Evolutionary conservation across 1,140 invertebrate genomes (phyloP).

Genomic region (Leucophenga varia): DNA sequence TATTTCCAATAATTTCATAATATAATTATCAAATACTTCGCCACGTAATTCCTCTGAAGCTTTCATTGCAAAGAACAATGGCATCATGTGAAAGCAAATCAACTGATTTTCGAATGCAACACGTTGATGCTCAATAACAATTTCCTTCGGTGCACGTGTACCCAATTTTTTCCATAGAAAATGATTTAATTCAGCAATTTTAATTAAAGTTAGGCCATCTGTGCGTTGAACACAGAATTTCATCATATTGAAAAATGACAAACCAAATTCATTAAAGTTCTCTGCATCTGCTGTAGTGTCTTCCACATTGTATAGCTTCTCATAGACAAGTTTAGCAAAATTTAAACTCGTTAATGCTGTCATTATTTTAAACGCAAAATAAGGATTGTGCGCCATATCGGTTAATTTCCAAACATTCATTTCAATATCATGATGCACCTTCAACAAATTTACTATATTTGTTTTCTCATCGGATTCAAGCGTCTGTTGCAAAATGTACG

Average conservation of each 20-base stretch:
- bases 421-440: conserved; percentile 37
- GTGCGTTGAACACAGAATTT: conserved; percentile 58
- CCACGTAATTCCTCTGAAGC: conserved; percentile 38
- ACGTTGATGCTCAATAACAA: conserved; percentile 48
- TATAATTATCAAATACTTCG: conserved; percentile 63
- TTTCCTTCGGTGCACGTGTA: conserved; percentile 34
- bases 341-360: conserved; percentile 31
- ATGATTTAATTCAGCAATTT: conserved; percentile 53
- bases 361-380: conserved; percentile 37
- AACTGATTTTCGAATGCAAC: conserved; percentile 61
- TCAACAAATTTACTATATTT: conserved; percentile 32
- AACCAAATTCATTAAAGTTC: conserved; percentile 45
- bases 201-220: conserved; percentile 41
- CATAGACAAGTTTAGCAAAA: conserved; percentile 38
- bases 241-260: conserved; percentile 58
- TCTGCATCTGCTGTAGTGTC: conserved; percentile 28
- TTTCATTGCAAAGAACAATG: conserved; percentile 60
- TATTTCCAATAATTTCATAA: conserved; percentile 65
- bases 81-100: conserved; percentile 64
- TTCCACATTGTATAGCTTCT: conserved; percentile 35
- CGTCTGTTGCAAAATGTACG: conserved; percentile 47
- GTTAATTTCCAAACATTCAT: conserved; percentile 46
- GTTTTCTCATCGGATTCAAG: conserved; percentile 40
- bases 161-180: conserved; percentile 50
- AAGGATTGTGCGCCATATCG: conserved; percentile 42